Conservation (phyloP, 2,888 invertebrate genomes). For the Limnephilus marmoratus region DNA sequence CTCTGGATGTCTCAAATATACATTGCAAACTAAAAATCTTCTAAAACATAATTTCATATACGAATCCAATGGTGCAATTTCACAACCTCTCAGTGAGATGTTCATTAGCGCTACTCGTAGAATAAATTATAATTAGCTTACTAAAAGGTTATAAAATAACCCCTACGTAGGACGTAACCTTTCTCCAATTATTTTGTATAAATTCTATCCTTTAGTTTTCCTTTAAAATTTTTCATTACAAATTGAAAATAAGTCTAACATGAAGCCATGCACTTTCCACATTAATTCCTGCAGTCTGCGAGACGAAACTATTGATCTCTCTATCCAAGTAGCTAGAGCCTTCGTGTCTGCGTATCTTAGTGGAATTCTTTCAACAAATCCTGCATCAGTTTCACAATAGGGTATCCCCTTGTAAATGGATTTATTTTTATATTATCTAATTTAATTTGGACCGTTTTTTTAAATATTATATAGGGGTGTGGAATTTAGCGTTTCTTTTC, state of each 20-base stretch:
- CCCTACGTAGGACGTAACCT: too few species aligned
- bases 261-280: background rate
- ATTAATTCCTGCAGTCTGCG: slow-evolving; percentile 5
- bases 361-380: background rate
- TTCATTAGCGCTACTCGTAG: too few species aligned
- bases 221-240: background rate
- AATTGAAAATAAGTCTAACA: background rate
- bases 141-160: too few species aligned
- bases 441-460: background rate
- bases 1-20: too few species aligned
- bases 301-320: slow-evolving; percentile 13
- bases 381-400: background rate
- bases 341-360: background rate
- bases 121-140: too few species aligned
- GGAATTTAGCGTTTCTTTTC: background rate
- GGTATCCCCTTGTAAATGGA: background rate
- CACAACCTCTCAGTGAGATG: too few species aligned
- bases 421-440: background rate
- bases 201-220: background rate
- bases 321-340: background rate
- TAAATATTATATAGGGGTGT: background rate
- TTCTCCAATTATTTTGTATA: background rate
- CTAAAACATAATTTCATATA: too few species aligned
- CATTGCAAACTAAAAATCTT: too few species aligned
- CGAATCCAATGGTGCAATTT: background rate